phyloP scores from a whole-genome alignment of 1,140 invertebrate species.

The Thaumetopoea pityocampa region DNA sequence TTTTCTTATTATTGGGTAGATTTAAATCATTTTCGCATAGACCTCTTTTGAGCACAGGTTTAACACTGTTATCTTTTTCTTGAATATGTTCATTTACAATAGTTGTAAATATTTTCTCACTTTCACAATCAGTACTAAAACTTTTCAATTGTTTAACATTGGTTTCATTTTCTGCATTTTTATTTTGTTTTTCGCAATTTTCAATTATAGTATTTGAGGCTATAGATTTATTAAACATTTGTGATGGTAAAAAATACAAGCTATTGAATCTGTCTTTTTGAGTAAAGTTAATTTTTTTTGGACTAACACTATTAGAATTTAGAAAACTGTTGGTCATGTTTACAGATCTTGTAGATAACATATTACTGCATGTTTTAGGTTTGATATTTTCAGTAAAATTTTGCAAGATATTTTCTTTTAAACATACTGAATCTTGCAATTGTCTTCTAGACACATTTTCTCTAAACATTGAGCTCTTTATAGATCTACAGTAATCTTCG shows the following conservation, averaged over 20 bases:
- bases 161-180: slow-evolving; percentile 6
- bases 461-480: slow-evolving; percentile 31
- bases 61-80: slow-evolving; percentile 15
- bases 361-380: slow-evolving; percentile 34
- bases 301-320: slow-evolving; percentile 2
- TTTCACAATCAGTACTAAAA: slow-evolving; percentile 28
- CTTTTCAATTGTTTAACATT: slow-evolving; percentile 12
- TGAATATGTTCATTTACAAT: slow-evolving; percentile 22
- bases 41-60: slow-evolving; percentile 27
- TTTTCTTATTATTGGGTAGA: slow-evolving; percentile 24
- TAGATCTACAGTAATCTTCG: slow-evolving; percentile 51
- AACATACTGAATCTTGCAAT: slow-evolving; percentile 24
- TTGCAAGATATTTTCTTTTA: slow-evolving; percentile 30
- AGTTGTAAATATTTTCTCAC: slow-evolving; percentile 41
- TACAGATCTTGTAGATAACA: slow-evolving; percentile 11
- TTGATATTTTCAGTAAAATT: slow-evolving; percentile 37
- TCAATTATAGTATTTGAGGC: slow-evolving; percentile 19
- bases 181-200: slow-evolving; percentile 12
- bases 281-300: slow-evolving; percentile 9
- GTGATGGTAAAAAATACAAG: slow-evolving; percentile 47
- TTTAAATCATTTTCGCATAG: slow-evolving; percentile 22
- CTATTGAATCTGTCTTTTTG: slow-evolving; percentile 47
- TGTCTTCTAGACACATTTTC: slow-evolving; percentile 31
- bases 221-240: slow-evolving; percentile 48
- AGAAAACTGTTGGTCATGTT: slow-evolving; percentile 1